Base-by-base conservation (phyloP, 2,113 vertebrate species). In the Isichthys henryi region DNA sequence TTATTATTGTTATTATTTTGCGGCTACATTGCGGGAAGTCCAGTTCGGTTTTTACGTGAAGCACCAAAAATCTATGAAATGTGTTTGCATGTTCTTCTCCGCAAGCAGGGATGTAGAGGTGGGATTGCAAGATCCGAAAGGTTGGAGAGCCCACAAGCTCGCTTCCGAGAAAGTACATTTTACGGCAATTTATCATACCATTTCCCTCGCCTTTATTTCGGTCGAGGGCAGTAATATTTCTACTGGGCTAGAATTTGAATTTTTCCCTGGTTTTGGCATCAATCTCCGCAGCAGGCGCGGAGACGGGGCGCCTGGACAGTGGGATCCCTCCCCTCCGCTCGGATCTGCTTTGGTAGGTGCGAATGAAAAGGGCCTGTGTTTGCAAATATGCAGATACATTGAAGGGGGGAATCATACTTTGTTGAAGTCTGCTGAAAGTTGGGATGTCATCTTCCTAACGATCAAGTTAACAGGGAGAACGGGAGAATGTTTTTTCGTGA, bases 91-190 rank as follows among this genome's bases (percentile, higher is more conserved):
- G 96, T 96, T 95, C 95, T 96, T 95, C 95, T 96, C 92, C 92
- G 96, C 95, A 92, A 95, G 95, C 94, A 94, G 95, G 96, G 96
- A 97, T 97, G 97, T 96, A 97, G 97, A 98, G 97, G 97, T 96
- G 97, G 97, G 95, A 96, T 96, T 92, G 95, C 94, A 90, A 95
- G 96, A 94, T 95, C 92, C 93, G 95, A 96, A 95, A 95, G 95
- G 95, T 95, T 95, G 95, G 95, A 95, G 94, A 96, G 94, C 96
- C 95, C 96, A 95, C 95, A 95, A 96, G 96, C 94, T 95, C 95
- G 95, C 95, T 94, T 94, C 93, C 92, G 93, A 95, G 95, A 95
- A 96, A 96, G 95, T 96, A 92, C 95, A 93, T 94, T 95, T 95
- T 94, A 92, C 90, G 92, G 92, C 89, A 91, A 95, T 94, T 94